Evolutionary conservation across 2,113 vertebrate species (phyloP).

Genomic region (Uria aalge): DNA sequence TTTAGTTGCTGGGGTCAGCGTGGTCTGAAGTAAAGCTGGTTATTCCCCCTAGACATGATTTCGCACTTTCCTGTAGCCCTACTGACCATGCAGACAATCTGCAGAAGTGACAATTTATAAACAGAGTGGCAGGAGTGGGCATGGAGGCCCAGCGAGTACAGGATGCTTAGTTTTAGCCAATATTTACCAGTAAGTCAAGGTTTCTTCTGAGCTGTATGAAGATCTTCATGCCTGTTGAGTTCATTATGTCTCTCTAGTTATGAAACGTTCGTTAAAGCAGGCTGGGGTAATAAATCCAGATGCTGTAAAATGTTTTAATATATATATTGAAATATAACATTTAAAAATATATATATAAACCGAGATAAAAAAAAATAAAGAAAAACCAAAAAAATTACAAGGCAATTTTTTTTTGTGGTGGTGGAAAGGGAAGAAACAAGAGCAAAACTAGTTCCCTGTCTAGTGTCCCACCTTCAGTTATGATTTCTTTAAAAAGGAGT

Average conservation of each 20-base stretch:
- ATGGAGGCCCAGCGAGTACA: background rate
- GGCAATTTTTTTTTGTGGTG: accelerated
- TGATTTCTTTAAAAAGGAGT: background rate
- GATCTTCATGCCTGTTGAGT: background rate
- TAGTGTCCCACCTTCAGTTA: background rate
- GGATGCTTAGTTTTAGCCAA: background rate
- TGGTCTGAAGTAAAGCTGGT: background rate
- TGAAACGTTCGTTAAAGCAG: background rate
- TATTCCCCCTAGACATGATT: background rate
- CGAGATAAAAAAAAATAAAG: background rate
- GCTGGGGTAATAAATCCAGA: background rate
- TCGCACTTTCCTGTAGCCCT: background rate
- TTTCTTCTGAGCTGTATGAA: background rate
- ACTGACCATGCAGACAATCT: background rate
- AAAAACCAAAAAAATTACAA: background rate
- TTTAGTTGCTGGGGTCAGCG: background rate
- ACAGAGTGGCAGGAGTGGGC: background rate
- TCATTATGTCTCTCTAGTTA: background rate
- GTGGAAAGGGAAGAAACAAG: background rate
- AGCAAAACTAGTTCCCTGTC: background rate
- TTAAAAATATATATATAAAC: background rate
- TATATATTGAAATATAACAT: background rate
- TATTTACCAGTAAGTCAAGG: background rate
- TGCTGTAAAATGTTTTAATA: background rate
- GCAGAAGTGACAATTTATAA: background rate